These are phyloP conservation scores for Phlogophora meticulosa DNA, from an alignment of 2,888 invertebrate genomes.

Conservation along the genomic window DNA sequence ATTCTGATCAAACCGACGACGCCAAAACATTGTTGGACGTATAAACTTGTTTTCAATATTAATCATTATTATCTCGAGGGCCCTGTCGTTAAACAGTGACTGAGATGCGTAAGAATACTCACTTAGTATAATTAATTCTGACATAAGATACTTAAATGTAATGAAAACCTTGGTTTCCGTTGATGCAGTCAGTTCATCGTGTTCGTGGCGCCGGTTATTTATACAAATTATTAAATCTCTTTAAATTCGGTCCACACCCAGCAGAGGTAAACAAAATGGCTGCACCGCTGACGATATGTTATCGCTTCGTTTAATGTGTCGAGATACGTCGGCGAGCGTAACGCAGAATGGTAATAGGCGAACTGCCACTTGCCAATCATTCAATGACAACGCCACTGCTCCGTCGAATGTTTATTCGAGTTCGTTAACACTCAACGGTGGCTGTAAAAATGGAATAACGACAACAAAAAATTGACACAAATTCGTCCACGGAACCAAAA, in stretches of 20 bases:
- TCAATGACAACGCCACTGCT: slow-evolving; percentile 11
- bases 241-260: slow-evolving; percentile 54
- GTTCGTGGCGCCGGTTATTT: slow-evolving; percentile 52
- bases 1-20: slow-evolving; percentile 14
- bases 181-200: slow-evolving; percentile 43
- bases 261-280: slow-evolving; percentile 71
- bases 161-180: slow-evolving; percentile 39
- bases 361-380: slow-evolving; percentile 48
- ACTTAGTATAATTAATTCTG: slow-evolving; percentile 29
- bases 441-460: background rate
- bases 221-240: slow-evolving; percentile 31
- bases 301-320: slow-evolving; percentile 67
- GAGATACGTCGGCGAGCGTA: slow-evolving; percentile 61
- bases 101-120: slow-evolving; percentile 32
- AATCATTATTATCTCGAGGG: slow-evolving; percentile 28
- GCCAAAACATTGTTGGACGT: slow-evolving; percentile 12
- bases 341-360: slow-evolving; percentile 53
- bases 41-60: slow-evolving; percentile 34
- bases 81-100: slow-evolving; percentile 16
- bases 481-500: background rate
- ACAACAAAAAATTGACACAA: slow-evolving; percentile 4
- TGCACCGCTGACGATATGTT: slow-evolving; percentile 68
- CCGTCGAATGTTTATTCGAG: too few species aligned
- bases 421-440: background rate
- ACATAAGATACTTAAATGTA: slow-evolving; percentile 36